Evolutionary conservation across 2,888 invertebrate genomes (phyloP), one percentile per base, ranked within the genome.

Genomic region (Polydrusus pterygomalis): DNA sequence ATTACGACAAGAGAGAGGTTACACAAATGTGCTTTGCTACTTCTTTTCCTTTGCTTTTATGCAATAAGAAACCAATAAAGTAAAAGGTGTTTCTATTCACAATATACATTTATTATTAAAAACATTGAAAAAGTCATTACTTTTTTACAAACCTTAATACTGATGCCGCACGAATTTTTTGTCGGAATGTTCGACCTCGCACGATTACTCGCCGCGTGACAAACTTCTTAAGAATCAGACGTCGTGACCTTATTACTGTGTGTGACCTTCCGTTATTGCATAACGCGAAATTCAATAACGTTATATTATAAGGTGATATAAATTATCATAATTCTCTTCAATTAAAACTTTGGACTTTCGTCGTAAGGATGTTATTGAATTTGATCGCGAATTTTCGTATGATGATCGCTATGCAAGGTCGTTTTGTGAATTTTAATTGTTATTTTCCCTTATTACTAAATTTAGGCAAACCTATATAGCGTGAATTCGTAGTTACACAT

Each of bases 261-360:
- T 40, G 51, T 62, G 70, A 63, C 63, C 70, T 70, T 70, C 70
- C 70, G 51, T 40, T 63, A 70, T 70, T 70, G 49, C 70, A 63
- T 70, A 70, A 62, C 62, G 49, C 51, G 25, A 49, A 70, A 45
- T 70, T 63, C 63, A 70, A 70, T 70, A 70, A 51, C 70, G 51
- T 62, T 49, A 17, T 15, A 54, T 62, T 70, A n/a, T n/a, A 70
- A 63, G 70, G 70, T 70, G 54, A 51, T 63, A 70, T 43, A 25
- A 62, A 70, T 70, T 70, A 70, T 63, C 70, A 70, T 49, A 70
- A 70, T 38, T 62, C 43, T 20, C 47, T 40, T 60, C 34, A 68
- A 58, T 70, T 58, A 47, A 47, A 34, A 60, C 60, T 70, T 60
- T 67, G 67, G 54, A 54, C 13, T 8, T 11, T 18, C 11, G n/a